Evolutionary conservation across 2,797 vertebrate genomes (phyloP), one percentile per base, ranked within the genome.

Genomic region (Garrulus glandarius): DNA sequence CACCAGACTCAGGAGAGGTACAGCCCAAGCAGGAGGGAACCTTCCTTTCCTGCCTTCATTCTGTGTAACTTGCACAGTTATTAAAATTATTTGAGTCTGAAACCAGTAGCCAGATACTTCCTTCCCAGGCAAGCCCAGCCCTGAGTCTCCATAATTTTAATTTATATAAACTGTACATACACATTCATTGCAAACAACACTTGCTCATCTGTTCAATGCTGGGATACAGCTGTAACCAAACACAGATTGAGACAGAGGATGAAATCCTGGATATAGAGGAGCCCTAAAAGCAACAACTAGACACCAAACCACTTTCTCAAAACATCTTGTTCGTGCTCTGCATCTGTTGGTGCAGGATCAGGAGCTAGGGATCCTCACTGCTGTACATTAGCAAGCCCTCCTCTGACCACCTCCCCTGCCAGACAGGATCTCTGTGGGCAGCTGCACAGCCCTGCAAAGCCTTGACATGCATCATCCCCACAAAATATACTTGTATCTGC

Each of bases 401-500:
- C 46, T 36, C 50, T 50, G 15, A 39, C 26, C 56, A 30, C 27
- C 32, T 56, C 65, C 47, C 53, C 63, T 34, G 64, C 32, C 46
- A 23, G 29, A 21, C 43, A 37, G n/a, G 13, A 83, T 8, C 68
- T n/a, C 82, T 59, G 53, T 16, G 32, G 71, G 55, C 52, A 83
- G 60, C 47, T 41, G 30, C 32, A 17, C 32, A 49, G 57, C 37
- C 50, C n/a, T 37, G 24, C 63, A 14, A 50, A 84, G 60, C 60
- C 60, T 14, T 17, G 15, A 17, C 52, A 30, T 3, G 10, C 23
- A 60, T 22, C 59, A 78, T 20, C 18, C 41, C 41, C 34, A 37
- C 19, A 50, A 0, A 13, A 37, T 3, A 15, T 0, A 13, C 41
- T 6, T 14, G 1, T 3, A 37, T 2, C 43, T 78, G 10, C 39